Base-by-base conservation (phyloP, 1,140 invertebrate species). In the Acromyrmex echinatior region DNA sequence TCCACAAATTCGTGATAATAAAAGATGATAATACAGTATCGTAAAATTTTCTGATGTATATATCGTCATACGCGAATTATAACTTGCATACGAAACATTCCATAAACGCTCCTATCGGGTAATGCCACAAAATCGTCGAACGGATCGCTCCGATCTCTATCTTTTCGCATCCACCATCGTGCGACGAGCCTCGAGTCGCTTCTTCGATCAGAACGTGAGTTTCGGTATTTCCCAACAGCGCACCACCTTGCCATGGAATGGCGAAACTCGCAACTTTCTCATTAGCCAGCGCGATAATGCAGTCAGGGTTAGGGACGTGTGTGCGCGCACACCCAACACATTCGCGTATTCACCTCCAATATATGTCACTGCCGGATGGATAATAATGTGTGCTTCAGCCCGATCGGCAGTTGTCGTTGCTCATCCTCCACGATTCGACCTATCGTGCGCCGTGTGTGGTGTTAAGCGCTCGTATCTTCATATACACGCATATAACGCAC, bases 201-300 rank as follows among this genome's bases (percentile, higher is more conserved):
- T n/a, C 80, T 84, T 86, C 73, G 70, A 77, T 86, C 85, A 65
- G 65, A 85, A 85, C 73, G 76, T 25, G 74, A 56, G 68, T 87
- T 87, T 87, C 86, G 86, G 86, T 87, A 82, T 87, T 91, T 85
- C 86, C 85, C 81, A 71, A 87, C 87, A 84, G 89, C 73, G 78
- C 25, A 39, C 70, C 65, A 39, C 79, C 84, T 90, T 56, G 84
- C 71, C 31, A 63, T 39, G 84, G 85, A 87, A 82, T 89, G 45
- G 65, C 86, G 91, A 88, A 88, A 87, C 87, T 90, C 85, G 91
- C 92, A 94, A 95, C 93, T 95, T 95, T 95, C 92, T 95, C 94
- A 94, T 95, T 95, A 95, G 92, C 88, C 92, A 86, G 79, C 81
- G 91, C 91, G 91, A 95, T 93, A 94, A 95, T 94, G 89, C 92